These are phyloP conservation scores for Drosophila kikkawai DNA, from an alignment of 1,140 invertebrate species.

Conservation along the genomic window DNA sequence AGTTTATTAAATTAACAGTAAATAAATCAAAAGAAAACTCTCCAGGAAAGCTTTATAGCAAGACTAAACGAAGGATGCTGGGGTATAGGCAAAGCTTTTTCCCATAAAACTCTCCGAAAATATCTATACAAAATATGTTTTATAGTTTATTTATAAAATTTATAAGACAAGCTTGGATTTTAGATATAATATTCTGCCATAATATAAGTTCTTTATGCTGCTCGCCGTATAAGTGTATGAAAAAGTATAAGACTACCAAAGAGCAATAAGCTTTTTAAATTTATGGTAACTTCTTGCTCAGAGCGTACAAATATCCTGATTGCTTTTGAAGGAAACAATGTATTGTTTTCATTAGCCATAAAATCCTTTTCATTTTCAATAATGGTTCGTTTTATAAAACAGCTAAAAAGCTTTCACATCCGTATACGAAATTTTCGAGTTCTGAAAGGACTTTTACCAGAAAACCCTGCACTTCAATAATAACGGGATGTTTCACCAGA, in stretches of 20 bases:
- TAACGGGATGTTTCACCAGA: background rate
- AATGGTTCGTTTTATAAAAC: background rate
- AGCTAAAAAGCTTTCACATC: background rate
- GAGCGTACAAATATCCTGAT: background rate
- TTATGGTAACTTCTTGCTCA: too few species aligned
- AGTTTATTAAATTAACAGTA: background rate
- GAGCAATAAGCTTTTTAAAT: background rate
- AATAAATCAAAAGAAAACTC: conserved; percentile 10
- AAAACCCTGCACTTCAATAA: background rate
- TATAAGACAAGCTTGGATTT: background rate
- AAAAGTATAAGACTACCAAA: background rate
- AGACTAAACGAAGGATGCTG: background rate
- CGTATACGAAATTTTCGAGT: background rate
- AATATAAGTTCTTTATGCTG: background rate
- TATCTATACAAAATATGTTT: background rate
- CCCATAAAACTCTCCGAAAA: background rate
- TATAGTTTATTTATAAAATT: background rate
- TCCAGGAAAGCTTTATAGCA: conserved; percentile 23
- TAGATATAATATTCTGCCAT: background rate
- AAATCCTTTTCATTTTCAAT: background rate
- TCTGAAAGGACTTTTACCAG: background rate
- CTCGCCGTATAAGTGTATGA: background rate
- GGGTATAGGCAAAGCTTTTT: background rate
- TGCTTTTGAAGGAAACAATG: background rate
- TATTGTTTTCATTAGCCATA: background rate